Evolutionary conservation across 64 coral and sea anemone genomes (phyloP).

Genomic region (Actinia equina): DNA sequence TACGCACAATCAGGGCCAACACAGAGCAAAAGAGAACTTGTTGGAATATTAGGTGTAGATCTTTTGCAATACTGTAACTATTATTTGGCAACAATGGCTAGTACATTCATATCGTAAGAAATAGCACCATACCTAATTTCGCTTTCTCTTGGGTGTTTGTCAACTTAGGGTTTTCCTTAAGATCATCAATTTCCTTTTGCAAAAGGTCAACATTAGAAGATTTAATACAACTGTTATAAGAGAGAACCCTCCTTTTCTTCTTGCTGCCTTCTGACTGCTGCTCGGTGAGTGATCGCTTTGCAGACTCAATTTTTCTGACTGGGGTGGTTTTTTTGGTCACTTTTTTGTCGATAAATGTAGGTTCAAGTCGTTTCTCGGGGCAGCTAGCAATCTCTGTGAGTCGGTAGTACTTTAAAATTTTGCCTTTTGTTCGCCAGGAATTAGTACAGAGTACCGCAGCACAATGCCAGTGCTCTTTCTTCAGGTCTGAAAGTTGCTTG

Average conservation of each 20-base stretch:
- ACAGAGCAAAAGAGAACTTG: too few relatives aligned
- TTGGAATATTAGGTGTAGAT: too few relatives aligned
- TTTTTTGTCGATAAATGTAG: slow-evolving; percentile 40
- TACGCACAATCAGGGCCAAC: too few relatives aligned
- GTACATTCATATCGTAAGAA: too few relatives aligned
- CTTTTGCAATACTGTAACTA: too few relatives aligned
- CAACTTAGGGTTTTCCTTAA: slow-evolving; percentile 32
- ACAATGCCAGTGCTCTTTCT: slow-evolving; percentile 69
- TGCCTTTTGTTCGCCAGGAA: slow-evolving; percentile 63
- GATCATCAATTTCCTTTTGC: slow-evolving; percentile 48
- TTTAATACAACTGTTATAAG: slow-evolving; percentile 41
- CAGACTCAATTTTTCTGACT: slow-evolving; percentile 37
- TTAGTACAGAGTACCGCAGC: slow-evolving; percentile 40
- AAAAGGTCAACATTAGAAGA: slow-evolving; percentile 44
- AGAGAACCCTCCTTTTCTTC: slow-evolving; percentile 47
- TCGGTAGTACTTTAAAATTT: slow-evolving; percentile 67
- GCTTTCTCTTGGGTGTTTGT: too few relatives aligned
- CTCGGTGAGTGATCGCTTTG: slow-evolving; percentile 29
- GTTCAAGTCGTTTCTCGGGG: not conserved
- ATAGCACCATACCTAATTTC: too few relatives aligned
- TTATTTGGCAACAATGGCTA: too few relatives aligned
- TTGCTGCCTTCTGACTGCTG: slow-evolving; percentile 33
- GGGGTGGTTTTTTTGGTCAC: slow-evolving; percentile 43
- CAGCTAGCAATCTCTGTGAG: slow-evolving; percentile 42
- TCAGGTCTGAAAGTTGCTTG: slow-evolving; percentile 14